Percentiles rank a stretch among this genome's conserved stretches.
phyloP scores from a whole-genome alignment of 2,888 invertebrate genomes.

The Plebejus melissa region DNA sequence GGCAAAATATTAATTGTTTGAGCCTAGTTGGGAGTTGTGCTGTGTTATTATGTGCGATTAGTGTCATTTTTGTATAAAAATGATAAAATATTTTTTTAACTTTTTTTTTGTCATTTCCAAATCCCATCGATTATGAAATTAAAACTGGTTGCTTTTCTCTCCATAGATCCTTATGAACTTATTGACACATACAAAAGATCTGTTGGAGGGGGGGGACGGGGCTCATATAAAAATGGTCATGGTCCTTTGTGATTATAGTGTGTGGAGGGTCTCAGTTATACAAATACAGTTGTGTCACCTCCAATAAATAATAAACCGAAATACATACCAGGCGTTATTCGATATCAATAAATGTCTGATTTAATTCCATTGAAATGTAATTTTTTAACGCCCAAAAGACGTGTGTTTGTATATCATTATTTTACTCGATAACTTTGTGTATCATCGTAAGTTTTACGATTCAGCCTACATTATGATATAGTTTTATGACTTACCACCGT shows the following conservation, averaged over 20 bases:
- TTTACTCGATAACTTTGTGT: slow-evolving; percentile 1
- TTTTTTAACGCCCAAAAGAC: slow-evolving; percentile 5
- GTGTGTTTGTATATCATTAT: neutral
- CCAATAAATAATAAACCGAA: slow-evolving; percentile 8
- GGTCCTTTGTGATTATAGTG: neutral
- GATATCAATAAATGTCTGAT: slow-evolving; percentile 18
- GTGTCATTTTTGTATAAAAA: no score
- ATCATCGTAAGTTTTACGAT: neutral
- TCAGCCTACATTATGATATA: neutral
- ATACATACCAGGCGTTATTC: neutral
- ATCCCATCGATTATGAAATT: no score
- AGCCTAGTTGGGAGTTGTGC: no score
- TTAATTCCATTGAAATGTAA: neutral
- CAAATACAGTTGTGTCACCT: slow-evolving; percentile 21
- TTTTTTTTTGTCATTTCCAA: no score
- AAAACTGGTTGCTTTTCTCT: no score
- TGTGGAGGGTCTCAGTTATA: neutral
- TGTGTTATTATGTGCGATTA: no score
- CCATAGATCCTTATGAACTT: no score
- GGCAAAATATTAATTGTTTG: no score
- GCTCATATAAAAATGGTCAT: no score
- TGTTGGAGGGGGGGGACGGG: no score
- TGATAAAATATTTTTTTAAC: no score
- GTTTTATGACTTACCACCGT: neutral
- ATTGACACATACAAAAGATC: no score